These are phyloP conservation scores for Tolypeutes matacus DNA, from an alignment of 2,797 vertebrate genomes.

Conservation along the genomic window DNA sequence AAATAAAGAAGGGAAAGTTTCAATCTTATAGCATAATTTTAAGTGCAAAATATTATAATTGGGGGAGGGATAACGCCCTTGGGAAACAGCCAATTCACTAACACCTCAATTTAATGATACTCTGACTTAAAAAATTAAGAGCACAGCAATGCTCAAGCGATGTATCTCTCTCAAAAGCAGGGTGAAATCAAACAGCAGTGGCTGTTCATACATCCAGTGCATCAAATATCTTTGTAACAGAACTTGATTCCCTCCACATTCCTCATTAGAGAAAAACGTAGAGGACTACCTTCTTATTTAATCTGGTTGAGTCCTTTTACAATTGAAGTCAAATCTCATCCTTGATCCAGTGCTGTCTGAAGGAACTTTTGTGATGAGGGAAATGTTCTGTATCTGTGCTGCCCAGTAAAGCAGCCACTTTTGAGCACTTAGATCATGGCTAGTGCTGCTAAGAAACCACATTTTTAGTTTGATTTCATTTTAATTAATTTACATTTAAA, in stretches of 20 bases:
- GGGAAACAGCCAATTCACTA: background rate
- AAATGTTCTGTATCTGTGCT: no score
- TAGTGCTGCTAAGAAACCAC: background rate
- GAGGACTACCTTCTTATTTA: background rate
- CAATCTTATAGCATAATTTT: background rate
- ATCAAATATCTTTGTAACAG: background rate
- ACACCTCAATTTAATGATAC: background rate
- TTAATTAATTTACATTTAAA: no score
- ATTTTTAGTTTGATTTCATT: background rate
- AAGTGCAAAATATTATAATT: constrained; percentile 18
- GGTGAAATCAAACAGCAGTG: background rate
- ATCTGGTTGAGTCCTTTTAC: background rate
- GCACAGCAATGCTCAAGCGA: background rate
- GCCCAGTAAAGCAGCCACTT: background rate
- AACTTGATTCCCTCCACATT: background rate
- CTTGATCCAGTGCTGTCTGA: background rate
- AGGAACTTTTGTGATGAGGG: background rate
- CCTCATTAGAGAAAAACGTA: background rate
- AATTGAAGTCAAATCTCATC: background rate
- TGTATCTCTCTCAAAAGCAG: background rate
- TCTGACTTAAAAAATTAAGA: background rate
- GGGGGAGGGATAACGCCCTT: background rate
- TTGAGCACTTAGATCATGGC: background rate
- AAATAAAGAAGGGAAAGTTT: constrained; percentile 21
- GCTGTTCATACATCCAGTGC: background rate